Conservation (phyloP, 2,797 vertebrate genomes). For the Acanthopagrus latus region DNA sequence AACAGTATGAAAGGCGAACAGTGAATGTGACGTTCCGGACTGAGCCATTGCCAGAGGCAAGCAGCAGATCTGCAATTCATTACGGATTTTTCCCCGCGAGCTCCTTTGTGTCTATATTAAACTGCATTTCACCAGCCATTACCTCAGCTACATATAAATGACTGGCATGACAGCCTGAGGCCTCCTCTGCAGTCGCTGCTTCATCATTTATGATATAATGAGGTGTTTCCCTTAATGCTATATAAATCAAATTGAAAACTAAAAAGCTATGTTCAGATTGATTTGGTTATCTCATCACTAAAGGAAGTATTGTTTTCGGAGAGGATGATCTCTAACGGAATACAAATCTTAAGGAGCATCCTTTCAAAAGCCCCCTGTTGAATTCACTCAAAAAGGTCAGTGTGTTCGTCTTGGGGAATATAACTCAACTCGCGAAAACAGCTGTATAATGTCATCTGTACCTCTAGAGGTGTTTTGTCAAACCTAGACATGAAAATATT, state of each 20-base stretch:
- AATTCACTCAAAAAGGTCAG: not conserved
- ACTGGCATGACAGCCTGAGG: slow-evolving; percentile 17
- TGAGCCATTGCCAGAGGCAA: slow-evolving; percentile 19
- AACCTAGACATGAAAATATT: not conserved
- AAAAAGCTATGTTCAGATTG: not conserved
- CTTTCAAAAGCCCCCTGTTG: not conserved
- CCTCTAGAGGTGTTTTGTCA: not conserved
- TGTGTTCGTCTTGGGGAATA: not conserved
- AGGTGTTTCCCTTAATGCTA: not conserved
- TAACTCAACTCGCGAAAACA: not conserved
- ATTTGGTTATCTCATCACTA: not conserved
- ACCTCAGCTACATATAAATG: slow-evolving; percentile 48
- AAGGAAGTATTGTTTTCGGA: not conserved
- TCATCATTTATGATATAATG: slow-evolving; percentile 6
- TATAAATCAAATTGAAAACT: not conserved
- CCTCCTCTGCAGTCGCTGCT: not conserved
- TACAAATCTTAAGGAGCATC: not conserved
- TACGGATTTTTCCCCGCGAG: slow-evolving; percentile 30
- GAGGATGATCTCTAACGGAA: not conserved
- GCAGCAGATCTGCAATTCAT: slow-evolving; percentile 42
- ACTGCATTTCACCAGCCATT: slow-evolving; percentile 53
- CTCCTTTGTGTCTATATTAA: slow-evolving; percentile 41
- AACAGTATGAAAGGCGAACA: slow-evolving; percentile 35
- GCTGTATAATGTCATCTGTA: not conserved
- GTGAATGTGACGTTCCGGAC: slow-evolving; percentile 11